Conservation (phyloP, 2,113 vertebrate genomes). For the Lepus timidus region DNA sequence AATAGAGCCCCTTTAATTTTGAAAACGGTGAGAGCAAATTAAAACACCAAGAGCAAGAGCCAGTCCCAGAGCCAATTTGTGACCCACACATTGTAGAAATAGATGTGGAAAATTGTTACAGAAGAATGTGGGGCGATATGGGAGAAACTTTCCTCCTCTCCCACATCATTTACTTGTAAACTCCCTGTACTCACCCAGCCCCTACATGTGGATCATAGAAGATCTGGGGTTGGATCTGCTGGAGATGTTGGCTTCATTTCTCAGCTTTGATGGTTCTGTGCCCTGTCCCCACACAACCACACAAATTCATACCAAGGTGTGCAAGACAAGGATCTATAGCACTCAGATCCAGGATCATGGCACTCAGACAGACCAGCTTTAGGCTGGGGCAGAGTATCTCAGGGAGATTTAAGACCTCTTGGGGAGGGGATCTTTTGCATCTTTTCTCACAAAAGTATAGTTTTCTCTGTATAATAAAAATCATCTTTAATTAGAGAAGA, state of each 20-base stretch:
- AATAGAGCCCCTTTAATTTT: conserved; percentile 62
- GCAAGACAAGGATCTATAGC: not conserved
- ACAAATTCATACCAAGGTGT: not conserved
- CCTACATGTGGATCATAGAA: not conserved
- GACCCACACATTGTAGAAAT: not conserved
- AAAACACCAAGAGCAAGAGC: conserved; percentile 61
- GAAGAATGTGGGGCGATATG: not conserved
- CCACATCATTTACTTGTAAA: not conserved
- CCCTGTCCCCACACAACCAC: not conserved
- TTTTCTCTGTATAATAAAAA: not conserved
- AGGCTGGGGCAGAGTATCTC: not conserved
- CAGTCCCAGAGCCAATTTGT: conserved; percentile 8
- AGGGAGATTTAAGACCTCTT: not conserved
- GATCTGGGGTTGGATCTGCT: not conserved
- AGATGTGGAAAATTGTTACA: conserved; percentile 43
- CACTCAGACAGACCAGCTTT: not conserved
- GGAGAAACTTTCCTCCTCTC: not conserved
- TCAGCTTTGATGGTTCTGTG: not conserved
- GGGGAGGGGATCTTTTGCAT: not conserved
- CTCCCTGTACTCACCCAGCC: not conserved
- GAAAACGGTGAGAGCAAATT: conserved; percentile 63
- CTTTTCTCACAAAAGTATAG: not conserved
- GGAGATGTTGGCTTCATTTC: not conserved
- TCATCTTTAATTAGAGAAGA: conserved; percentile 17
- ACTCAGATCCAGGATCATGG: not conserved